A percentile compares a stretch with the other conserved stretches of the same genome.
phyloP scores from a whole-genome alignment of 2,888 invertebrate species.

The Seira musarum region DNA sequence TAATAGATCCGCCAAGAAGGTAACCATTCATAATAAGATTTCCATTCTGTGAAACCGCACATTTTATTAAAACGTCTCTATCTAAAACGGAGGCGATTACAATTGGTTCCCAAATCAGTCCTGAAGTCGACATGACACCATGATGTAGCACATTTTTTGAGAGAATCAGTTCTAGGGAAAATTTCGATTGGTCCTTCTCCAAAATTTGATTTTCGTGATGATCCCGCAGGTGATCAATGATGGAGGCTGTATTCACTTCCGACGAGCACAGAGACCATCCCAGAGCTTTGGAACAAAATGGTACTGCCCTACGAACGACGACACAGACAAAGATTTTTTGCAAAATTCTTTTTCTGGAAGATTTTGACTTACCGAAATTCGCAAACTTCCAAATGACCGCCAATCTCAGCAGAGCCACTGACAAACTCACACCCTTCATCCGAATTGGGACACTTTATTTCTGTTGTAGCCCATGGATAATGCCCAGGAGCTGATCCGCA shows the following conservation, averaged over 20 bases:
- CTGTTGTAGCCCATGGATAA: too few species aligned
- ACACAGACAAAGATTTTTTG: background rate
- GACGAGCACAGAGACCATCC: constrained; percentile 10
- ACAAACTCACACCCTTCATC: constrained; percentile 9
- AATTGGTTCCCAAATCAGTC: constrained; percentile 5
- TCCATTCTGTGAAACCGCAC: background rate
- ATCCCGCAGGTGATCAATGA: constrained; percentile 3
- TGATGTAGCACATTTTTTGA: background rate
- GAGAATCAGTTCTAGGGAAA: constrained; percentile 14
- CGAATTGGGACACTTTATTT: constrained; percentile 30
- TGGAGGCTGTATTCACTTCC: background rate
- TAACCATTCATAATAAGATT: constrained; percentile 19
- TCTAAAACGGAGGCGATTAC: background rate
- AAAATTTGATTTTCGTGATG: constrained; percentile 18
- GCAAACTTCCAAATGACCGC: constrained; percentile 30
- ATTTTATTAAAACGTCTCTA: background rate
- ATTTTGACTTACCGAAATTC: background rate
- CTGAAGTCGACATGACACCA: background rate
- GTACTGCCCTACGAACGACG: background rate
- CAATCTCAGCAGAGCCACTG: background rate
- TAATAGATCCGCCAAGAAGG: background rate
- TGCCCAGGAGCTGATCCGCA: too few species aligned
- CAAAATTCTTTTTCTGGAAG: too few species aligned
- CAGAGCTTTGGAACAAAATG: constrained; percentile 18
- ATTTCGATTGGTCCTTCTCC: background rate